Percentiles rank a stretch among this genome's conserved stretches.
These are phyloP conservation scores for Drosophila parabipectinata DNA, from an alignment of 1,140 invertebrate genomes.

Conservation along the genomic window DNA sequence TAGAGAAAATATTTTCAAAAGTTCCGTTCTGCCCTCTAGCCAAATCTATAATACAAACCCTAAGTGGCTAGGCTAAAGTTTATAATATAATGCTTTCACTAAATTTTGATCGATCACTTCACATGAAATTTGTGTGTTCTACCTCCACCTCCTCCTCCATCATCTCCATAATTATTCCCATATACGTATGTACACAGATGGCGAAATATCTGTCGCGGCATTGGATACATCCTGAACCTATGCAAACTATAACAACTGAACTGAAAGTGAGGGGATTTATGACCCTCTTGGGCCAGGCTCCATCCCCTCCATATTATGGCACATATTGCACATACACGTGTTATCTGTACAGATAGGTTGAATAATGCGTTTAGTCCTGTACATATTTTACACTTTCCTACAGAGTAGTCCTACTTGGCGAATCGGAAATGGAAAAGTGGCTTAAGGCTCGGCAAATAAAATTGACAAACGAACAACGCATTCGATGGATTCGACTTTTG, in stretches of 20 bases:
- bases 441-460: conserved; percentile 60
- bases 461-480: conserved; percentile 59
- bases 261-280: conserved; percentile 8
- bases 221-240: conserved; percentile 22
- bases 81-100: conserved; percentile 71
- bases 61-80: conserved; percentile 70
- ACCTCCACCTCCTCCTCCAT: neutral
- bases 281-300: too few relatives aligned
- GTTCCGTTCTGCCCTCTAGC: conserved; percentile 26
- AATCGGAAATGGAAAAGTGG: conserved; percentile 22
- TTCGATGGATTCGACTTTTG: conserved; percentile 26
- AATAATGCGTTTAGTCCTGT: conserved; percentile 58
- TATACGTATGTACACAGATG: conserved; percentile 37
- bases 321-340: conserved; percentile 71
- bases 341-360: conserved; percentile 67
- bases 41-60: conserved; percentile 53
- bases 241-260: conserved; percentile 54
- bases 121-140: conserved; percentile 53
- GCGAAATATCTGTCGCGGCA: conserved; percentile 17
- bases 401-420: conserved; percentile 16
- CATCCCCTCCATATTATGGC: conserved; percentile 55
- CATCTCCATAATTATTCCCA: neutral
- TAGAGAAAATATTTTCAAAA: conserved; percentile 59
- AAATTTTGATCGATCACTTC: conserved; percentile 77
- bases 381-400: conserved; percentile 72